phyloP scores from a whole-genome alignment of 2,888 invertebrate genomes.

The Nomada lathburiana region DNA sequence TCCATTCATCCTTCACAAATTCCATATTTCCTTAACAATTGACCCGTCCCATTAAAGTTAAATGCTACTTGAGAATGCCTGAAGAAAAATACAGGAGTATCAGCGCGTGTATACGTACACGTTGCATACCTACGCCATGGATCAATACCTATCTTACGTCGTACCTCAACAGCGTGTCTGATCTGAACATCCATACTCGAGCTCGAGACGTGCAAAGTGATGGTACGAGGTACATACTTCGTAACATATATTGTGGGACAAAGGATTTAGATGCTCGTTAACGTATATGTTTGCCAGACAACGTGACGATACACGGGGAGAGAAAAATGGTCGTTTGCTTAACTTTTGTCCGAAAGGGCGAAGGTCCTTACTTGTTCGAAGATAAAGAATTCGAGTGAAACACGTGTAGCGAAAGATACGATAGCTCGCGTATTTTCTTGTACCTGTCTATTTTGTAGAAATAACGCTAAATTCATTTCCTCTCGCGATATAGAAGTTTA shows the following conservation, averaged over 20 bases:
- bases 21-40: slow-evolving; percentile 22
- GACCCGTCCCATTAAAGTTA: slow-evolving; percentile 40
- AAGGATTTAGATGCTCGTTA: slow-evolving; percentile 26
- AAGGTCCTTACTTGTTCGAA: neutral
- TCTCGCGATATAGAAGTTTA: too few species aligned
- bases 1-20: slow-evolving; percentile 14
- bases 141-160: slow-evolving; percentile 64
- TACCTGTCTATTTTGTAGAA: too few species aligned
- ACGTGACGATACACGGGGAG: neutral
- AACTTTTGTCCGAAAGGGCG: neutral
- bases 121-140: slow-evolving; percentile 43
- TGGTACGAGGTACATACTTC: slow-evolving; percentile 16
- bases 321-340: neutral
- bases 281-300: slow-evolving; percentile 1
- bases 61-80: slow-evolving; percentile 51
- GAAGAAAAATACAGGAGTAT: slow-evolving; percentile 55
- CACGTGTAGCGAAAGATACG: neutral
- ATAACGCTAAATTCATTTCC: too few species aligned
- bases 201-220: slow-evolving; percentile 37
- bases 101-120: slow-evolving; percentile 33
- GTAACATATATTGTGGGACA: slow-evolving; percentile 15
- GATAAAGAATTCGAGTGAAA: neutral
- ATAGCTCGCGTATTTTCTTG: neutral
- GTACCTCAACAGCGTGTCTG: slow-evolving; percentile 40
- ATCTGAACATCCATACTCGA: slow-evolving; percentile 47